These are phyloP conservation scores for Seriola quinqueradiata DNA, from an alignment of 2,113 vertebrate genomes.

Conservation along the genomic window DNA sequence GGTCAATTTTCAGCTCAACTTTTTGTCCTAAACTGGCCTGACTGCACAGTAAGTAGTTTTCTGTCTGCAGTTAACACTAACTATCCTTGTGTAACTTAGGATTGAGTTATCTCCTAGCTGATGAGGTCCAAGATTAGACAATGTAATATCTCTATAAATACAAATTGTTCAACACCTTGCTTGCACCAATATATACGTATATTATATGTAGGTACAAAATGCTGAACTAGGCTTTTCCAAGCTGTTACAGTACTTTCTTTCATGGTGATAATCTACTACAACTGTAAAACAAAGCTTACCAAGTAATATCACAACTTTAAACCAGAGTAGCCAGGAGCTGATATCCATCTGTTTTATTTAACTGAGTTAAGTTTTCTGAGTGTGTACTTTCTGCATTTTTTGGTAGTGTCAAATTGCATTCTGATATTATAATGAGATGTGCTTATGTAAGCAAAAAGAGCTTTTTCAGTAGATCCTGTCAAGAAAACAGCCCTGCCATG, in stretches of 20 bases:
- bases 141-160: too few relatives aligned
- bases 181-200: too few relatives aligned
- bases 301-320: too few relatives aligned
- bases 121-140: too few relatives aligned
- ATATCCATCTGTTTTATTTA: too few relatives aligned
- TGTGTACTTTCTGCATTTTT: background rate
- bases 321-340: too few relatives aligned
- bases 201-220: too few relatives aligned
- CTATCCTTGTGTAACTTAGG: background rate
- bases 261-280: background rate
- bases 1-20: slow-evolving; percentile 41
- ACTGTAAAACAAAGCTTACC: background rate
- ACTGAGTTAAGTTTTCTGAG: background rate
- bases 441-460: background rate
- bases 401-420: background rate
- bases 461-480: background rate
- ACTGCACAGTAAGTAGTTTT: slow-evolving; percentile 8
- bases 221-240: too few relatives aligned
- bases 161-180: too few relatives aligned
- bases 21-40: slow-evolving; percentile 32
- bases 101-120: background rate
- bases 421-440: background rate
- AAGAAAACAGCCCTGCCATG: too few relatives aligned
- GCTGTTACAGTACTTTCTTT: too few relatives aligned
- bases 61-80: background rate